Base-by-base conservation (phyloP, 2,888 invertebrate genomes). In the Netelia fuscicornis region DNA sequence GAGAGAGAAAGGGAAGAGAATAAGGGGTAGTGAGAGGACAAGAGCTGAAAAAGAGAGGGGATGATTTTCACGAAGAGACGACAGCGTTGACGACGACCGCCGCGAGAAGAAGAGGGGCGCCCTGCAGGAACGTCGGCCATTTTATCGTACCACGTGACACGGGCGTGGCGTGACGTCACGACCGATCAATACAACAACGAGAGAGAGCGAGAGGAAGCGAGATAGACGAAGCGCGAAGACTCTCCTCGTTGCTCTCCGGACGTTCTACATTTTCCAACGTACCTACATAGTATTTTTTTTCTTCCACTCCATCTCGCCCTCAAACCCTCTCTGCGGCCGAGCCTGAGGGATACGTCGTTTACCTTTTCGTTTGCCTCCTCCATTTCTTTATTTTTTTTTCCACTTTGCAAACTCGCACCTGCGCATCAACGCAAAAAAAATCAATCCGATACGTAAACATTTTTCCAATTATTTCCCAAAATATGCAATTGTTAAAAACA, bases 151-250 rank as follows among this genome's bases (percentile, higher is more conserved):
- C 92, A 93, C 92, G 92, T 92, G 93, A 92, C 89, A 92, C 92
- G 92, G 92, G 93, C 92, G 93, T 92, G 92, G 92, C 92, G 92
- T 92, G 91, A 92, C 92, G 92, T 92, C 93, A 92, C 89, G 87
- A 86, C 81, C 92, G 93, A 92, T 93, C 93, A 93, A 93, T 93
- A 93, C 92, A 84, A 89, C 90, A 90, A 48, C 89, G 87, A 84
- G 80, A 85, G 68, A 80, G 76, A 82, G 79, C 72, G 80, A 84
- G 84, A 80, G 20, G 87, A 60, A 80, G 62, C 72, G 64, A 75
- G 82, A 79, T 56, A 60, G n/a, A 44, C 65, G 54, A 23, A 71
- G 58, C 74, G 52, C 68, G 78, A 60, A 76, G 86, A 79, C 85
- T 84, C 84, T 83, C 81, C 23, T 44, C 67, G 37, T 42, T 65